Base-by-base conservation (phyloP, 2,888 invertebrate genomes). In the Parnassius mnemosyne region DNA sequence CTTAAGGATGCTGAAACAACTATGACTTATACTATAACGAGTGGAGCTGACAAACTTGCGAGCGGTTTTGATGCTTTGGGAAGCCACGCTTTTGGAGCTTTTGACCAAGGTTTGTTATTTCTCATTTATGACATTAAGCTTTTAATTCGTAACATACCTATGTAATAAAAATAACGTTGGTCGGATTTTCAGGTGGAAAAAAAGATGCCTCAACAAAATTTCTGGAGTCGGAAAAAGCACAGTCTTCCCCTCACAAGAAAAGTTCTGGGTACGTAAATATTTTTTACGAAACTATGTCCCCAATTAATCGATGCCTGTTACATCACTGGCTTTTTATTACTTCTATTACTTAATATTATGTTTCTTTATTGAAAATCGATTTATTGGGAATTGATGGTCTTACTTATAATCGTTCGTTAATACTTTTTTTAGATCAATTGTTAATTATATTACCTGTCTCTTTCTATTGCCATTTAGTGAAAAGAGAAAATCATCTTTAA, bases 171-270 rank as follows among this genome's bases (percentile, higher is more conserved):
- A 51, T 46, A 34, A 20, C 16, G 16, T 7, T 50, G 12, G 25
- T 34, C 58, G 12, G 1, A 34, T 46, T 71, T 69, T 46, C 74
- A 89, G 90, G 89, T 73, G 84, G 87, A 75, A 88, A 87, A 83
- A 90, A 90, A 76, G 89, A 90, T 76, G 87, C 91, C 63, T 89
- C 84, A 77, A 79, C 84, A 69, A 90, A 89, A 73, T 75, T 91
- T 69, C 72, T 91, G 76, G 89, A 90, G 66, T 89, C 89, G 0
- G 91, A 91, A 73, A 91, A 90, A 70, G 72, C 87, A 57, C 87
- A 89, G 60, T 81, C 89, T 3, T 84, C 87, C 10, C 89, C 89
- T 54, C 84, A 89, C 75, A 91, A 90, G 77, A 91, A 91, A 75
- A 78, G 85, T 71, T 90, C 90, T 58, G 91, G 91, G 91, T 91